These are phyloP conservation scores for Keiferia lycopersicella DNA, from an alignment of 2,888 invertebrate genomes.

Conservation along the genomic window DNA sequence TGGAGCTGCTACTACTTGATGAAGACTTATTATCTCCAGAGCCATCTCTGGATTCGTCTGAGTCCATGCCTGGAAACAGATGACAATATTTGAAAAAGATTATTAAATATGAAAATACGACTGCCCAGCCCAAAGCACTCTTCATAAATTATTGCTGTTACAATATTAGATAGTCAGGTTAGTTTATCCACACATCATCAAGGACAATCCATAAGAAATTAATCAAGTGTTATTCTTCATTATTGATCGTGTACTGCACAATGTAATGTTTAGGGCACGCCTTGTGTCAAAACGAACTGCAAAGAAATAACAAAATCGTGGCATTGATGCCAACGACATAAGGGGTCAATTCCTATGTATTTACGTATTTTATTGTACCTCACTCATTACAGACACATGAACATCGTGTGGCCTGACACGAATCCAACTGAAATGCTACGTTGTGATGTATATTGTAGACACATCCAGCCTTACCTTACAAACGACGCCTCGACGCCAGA, in stretches of 20 bases:
- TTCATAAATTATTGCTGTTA: conserved; percentile 42
- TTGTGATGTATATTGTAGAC: conserved; percentile 78
- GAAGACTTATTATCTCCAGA: conserved; percentile 66
- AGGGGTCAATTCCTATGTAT: neutral
- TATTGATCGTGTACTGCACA: conserved; percentile 5
- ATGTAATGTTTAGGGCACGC: neutral
- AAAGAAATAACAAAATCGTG: conserved; percentile 13
- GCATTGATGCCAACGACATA: conserved; percentile 2
- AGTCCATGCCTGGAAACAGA: conserved; percentile 80
- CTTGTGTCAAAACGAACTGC: conserved; percentile 2
- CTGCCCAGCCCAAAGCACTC: conserved; percentile 50
- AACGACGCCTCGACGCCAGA: conserved; percentile 78
- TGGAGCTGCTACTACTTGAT: conserved; percentile 76
- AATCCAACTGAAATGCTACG: conserved; percentile 56
- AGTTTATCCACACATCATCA: conserved; percentile 24
- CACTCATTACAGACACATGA: neutral
- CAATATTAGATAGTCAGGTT: conserved; percentile 32
- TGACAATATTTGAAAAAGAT: conserved; percentile 41
- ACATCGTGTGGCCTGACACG: conserved; percentile 13
- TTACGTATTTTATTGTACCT: neutral
- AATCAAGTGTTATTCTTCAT: conserved; percentile 19
- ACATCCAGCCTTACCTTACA: conserved; percentile 81
- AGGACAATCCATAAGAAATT: conserved; percentile 13
- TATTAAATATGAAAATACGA: conserved; percentile 24
- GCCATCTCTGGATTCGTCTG: conserved; percentile 82